Conservation (phyloP, 2,888 invertebrate species). For the Diarsia dahlii region DNA sequence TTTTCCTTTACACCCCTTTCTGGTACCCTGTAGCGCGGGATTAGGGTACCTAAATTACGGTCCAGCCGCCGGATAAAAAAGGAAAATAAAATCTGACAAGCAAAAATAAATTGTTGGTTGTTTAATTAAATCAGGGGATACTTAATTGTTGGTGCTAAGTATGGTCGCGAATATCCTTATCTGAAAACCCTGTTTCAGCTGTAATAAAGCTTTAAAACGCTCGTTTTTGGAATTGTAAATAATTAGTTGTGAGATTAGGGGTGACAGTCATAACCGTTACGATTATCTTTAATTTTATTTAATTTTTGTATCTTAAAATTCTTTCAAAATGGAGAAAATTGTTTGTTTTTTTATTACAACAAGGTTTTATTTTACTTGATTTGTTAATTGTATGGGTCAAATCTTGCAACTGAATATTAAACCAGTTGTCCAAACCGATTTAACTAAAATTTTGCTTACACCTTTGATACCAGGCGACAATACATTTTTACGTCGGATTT, state of each 20-base stretch:
- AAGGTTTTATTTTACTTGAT: not conserved
- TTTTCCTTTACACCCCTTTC: constrained; percentile 83
- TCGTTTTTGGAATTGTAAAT: constrained; percentile 56
- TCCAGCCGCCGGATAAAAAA: constrained; percentile 72
- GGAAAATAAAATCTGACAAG: constrained; percentile 65
- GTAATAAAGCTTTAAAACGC: constrained; percentile 55
- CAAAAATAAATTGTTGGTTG: constrained; percentile 68
- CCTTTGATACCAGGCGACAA: not conserved
- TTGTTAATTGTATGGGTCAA: not conserved
- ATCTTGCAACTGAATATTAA: not conserved
- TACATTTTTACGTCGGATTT: not conserved
- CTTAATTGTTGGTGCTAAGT: constrained; percentile 65
- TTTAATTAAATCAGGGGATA: constrained; percentile 68
- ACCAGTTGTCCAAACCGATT: not conserved
- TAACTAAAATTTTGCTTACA: not conserved
- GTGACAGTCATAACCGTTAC: constrained; percentile 31
- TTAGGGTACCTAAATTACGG: constrained; percentile 85
- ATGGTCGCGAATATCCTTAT: constrained; percentile 57
- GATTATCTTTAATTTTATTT: constrained; percentile 45
- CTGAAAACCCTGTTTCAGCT: constrained; percentile 52
- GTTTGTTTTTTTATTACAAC: not conserved
- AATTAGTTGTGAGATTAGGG: constrained; percentile 52
- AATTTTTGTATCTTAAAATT: constrained; percentile 9
- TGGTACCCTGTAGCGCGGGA: constrained; percentile 76
- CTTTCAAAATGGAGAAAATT: not conserved